phyloP scores from a whole-genome alignment of 2,888 invertebrate genomes.

The Conchocele bisecta region DNA sequence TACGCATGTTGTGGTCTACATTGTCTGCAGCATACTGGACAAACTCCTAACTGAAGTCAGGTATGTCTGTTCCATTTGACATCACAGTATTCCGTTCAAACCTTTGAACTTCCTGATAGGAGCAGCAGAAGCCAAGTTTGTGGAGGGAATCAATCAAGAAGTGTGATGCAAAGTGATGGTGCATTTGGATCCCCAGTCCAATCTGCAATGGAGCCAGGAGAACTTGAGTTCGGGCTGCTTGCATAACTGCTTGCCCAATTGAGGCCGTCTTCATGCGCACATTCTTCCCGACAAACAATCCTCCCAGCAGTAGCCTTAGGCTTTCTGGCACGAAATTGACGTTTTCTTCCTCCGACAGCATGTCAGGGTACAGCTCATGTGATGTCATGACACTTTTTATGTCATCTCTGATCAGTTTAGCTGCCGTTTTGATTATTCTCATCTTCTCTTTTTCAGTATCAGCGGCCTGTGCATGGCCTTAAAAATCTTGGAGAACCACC shows the following conservation, averaged over 20 bases:
- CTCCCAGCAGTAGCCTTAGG: conserved; percentile 30
- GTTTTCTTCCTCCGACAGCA: neutral
- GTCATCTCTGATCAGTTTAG: conserved; percentile 61
- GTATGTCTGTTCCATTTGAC: neutral
- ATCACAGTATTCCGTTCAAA: neutral
- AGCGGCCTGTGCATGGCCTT: conserved; percentile 9
- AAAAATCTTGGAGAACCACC: conserved; percentile 41
- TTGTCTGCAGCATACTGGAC: conserved; percentile 6
- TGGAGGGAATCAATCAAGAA: conserved; percentile 1
- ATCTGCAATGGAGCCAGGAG: conserved; percentile 3
- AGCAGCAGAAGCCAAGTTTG: neutral
- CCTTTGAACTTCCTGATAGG: neutral
- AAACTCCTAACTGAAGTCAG: neutral
- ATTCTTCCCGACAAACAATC: conserved; percentile 24
- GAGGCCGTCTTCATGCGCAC: conserved; percentile 22
- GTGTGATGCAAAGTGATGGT: neutral
- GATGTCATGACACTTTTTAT: conserved; percentile 34
- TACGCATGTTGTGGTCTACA: conserved; percentile 3
- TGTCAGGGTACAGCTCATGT: conserved; percentile 24
- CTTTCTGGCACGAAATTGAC: conserved; percentile 38
- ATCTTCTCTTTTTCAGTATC: conserved; percentile 37
- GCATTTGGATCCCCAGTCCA: conserved; percentile 18
- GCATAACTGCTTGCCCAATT: conserved; percentile 8
- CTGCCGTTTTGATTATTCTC: conserved; percentile 55
- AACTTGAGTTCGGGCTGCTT: conserved; percentile 4